These are phyloP conservation scores for Accipiter cooperii DNA, from an alignment of 2,113 vertebrate species.

Conservation along the genomic window DNA sequence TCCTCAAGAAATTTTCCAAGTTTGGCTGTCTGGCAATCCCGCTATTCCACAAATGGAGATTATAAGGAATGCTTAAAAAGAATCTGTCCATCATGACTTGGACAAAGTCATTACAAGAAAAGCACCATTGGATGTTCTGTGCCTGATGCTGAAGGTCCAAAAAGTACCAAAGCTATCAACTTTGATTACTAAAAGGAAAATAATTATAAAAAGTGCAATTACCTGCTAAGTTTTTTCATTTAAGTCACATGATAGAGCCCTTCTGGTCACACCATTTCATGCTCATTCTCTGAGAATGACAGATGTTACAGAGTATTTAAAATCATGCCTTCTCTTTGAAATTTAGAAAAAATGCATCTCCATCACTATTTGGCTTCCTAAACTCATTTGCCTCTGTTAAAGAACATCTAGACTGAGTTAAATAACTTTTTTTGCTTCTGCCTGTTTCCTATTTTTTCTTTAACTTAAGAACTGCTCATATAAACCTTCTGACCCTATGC, in stretches of 20 bases:
- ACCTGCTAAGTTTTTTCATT: neutral
- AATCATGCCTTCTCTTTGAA: neutral
- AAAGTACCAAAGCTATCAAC: neutral
- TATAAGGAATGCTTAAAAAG: neutral
- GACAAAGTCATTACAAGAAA: neutral
- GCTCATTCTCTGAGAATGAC: neutral
- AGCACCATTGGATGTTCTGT: neutral
- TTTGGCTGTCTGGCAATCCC: neutral
- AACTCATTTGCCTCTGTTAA: neutral
- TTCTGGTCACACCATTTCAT: neutral
- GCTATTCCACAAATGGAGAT: neutral
- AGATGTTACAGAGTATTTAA: neutral
- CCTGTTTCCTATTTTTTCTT: neutral
- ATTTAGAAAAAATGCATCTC: neutral
- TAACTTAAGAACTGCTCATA: neutral
- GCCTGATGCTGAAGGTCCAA: neutral
- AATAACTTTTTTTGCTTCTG: neutral
- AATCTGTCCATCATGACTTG: neutral
- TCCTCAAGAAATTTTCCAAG: neutral
- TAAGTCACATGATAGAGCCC: neutral
- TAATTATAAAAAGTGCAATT: neutral
- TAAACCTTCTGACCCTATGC: neutral
- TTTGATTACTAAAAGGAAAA: neutral
- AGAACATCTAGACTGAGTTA: neutral
- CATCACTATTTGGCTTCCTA: neutral